A percentile compares a stretch with the other conserved stretches of the same genome.
phyloP scores from a whole-genome alignment of 2,888 invertebrate genomes.

The Euclidia mi region DNA sequence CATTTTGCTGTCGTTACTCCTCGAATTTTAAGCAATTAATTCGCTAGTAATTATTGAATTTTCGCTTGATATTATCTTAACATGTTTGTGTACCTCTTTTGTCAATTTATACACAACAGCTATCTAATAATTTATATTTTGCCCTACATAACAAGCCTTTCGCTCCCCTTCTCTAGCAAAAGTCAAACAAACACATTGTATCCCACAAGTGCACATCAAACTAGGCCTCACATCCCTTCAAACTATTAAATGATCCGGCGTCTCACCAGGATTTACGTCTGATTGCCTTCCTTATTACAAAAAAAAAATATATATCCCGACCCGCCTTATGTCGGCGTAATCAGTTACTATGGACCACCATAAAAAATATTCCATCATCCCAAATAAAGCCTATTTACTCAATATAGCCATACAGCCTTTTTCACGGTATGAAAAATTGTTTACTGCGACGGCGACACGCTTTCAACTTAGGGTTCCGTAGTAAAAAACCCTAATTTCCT shows the following conservation, averaged over 20 bases:
- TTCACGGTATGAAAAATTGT: constrained; percentile 86
- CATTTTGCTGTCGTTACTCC: no score
- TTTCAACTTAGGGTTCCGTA: constrained; percentile 76
- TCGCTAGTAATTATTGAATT: no score
- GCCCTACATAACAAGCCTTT: no score
- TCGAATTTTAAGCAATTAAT: no score
- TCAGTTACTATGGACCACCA: constrained; percentile 67
- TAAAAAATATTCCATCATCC: constrained; percentile 78
- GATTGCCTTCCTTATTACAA: constrained; percentile 53
- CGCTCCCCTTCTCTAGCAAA: no score
- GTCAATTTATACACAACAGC: no score
- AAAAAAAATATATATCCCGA: constrained; percentile 53
- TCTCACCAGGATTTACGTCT: constrained; percentile 44
- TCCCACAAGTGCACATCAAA: background rate
- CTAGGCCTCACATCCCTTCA: constrained; percentile 18
- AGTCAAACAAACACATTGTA: background rate
- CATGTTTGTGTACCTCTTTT: no score
- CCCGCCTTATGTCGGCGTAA: constrained; percentile 60
- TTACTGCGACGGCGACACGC: constrained; percentile 77
- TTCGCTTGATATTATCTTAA: no score
- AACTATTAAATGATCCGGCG: constrained; percentile 43
- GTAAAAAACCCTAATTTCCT: constrained; percentile 90
- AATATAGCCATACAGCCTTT: constrained; percentile 73
- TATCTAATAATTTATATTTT: no score
- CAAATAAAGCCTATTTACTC: constrained; percentile 73